Base-by-base conservation (phyloP, 2,113 vertebrate species). In the Heteronetta atricapilla region DNA sequence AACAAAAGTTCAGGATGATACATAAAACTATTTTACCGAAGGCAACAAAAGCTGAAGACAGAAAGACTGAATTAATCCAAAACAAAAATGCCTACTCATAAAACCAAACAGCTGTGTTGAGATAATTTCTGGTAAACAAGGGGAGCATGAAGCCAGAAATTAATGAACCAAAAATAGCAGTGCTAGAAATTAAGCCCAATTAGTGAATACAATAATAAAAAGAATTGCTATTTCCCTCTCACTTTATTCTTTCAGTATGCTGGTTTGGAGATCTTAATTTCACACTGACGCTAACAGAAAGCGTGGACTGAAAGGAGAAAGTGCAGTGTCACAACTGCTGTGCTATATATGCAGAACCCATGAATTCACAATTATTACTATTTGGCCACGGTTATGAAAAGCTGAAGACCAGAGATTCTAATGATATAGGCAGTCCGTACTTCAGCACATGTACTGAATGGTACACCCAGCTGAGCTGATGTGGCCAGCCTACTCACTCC, bases 101-200 rank as follows among this genome's bases (percentile, higher is more conserved):
- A 87, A 89, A 76, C 4, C 73, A 73, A 84, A 60, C 44, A 92
- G 48, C 69, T 91, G 58, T 36, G 21, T 25, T 94, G 53, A 92
- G 74, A 73, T 62, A 60, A 87, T 89, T 90, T 91, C 87, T 89
- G 44, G 62, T 58, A 94, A 91, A 90, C 66, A 85, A 91, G 44
- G 31, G 29, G 13, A 85, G 16, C 34, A 58, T 4, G 29, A 93
- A 94, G 46, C 34, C 62, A 82, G 53, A 87, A 94, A 85, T 85
- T 72, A 92, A 91, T 62, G 34, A 62, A 83, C 29, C 58, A 62
- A 87, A 87, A 86, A 73, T 25, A 69, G 21, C 34, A 85, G 23
- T 44, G 81, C 16, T 85, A 19, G 29, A 93, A 92, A 87, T 82
- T 66, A 85, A 62, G 44, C 53, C 50, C 10, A 69, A 58, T 85